phyloP scores from a whole-genome alignment of 2,888 invertebrate genomes.

The Nemoura dubitans region DNA sequence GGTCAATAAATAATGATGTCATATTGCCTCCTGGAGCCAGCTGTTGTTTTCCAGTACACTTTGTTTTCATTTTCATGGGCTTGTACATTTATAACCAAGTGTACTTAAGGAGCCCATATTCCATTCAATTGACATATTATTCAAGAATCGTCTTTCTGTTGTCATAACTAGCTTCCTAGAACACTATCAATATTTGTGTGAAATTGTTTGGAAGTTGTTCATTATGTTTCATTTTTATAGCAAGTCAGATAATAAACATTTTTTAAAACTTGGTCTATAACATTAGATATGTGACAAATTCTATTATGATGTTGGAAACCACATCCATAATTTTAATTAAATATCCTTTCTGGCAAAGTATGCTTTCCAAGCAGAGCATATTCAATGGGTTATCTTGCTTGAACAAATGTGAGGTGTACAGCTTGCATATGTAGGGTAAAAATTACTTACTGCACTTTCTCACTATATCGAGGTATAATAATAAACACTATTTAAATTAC shows the following conservation, averaged over 20 bases:
- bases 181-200: conserved; percentile 24
- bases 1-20: conserved; percentile 15
- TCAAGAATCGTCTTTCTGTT: conserved; percentile 1
- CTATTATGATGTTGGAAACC: background rate
- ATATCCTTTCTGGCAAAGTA: background rate
- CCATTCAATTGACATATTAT: conserved; percentile 24
- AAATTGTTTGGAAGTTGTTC: conserved; percentile 19
- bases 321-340: background rate
- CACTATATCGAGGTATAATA: background rate
- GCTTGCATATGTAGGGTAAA: conserved; percentile 7
- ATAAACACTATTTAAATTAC: conserved; percentile 7
- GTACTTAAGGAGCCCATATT: conserved; percentile 23
- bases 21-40: background rate
- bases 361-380: background rate
- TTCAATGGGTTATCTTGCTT: background rate
- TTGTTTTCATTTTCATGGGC: background rate
- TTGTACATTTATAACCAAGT: conserved; percentile 18
- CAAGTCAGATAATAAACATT: conserved; percentile 25
- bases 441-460: background rate
- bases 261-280: conserved; percentile 25
- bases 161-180: background rate
- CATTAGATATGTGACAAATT: conserved; percentile 15
- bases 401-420: background rate
- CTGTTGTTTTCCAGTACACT: conserved; percentile 16
- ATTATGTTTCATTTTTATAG: conserved; percentile 27